Percentiles rank a stretch among this genome's conserved stretches.
Conservation (phyloP, 2,888 invertebrate species). For the Polylopha cassiicola region DNA sequence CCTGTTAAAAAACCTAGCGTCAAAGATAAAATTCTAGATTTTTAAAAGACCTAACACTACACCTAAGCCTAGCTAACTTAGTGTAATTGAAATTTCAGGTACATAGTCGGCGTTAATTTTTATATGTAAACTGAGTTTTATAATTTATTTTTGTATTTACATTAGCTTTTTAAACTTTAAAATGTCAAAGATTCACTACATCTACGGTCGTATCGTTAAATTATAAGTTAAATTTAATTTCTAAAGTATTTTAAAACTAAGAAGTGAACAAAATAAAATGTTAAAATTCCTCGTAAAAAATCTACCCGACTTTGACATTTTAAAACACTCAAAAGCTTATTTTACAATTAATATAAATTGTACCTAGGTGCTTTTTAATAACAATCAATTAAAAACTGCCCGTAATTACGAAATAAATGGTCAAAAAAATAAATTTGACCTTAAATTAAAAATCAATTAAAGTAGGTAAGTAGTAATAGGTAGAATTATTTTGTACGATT, state of each 20-base stretch:
- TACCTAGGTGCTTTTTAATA: constrained; percentile 62
- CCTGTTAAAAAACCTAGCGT: constrained; percentile 70
- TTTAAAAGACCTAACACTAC: constrained; percentile 61
- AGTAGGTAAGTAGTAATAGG: not conserved
- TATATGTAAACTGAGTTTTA: constrained; percentile 47
- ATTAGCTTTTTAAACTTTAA: constrained; percentile 36
- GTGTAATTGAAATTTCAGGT: constrained; percentile 75
- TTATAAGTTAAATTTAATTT: too few relatives aligned
- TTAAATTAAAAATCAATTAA: not conserved
- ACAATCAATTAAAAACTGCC: constrained; percentile 24
- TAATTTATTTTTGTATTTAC: constrained; percentile 50
- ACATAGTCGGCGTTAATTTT: constrained; percentile 66
- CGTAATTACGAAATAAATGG: too few relatives aligned
- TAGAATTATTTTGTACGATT: too few relatives aligned
- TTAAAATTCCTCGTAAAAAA: too few relatives aligned
- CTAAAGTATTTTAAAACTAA: too few relatives aligned
- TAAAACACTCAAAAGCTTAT: constrained; percentile 27
- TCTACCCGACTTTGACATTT: constrained; percentile 28
- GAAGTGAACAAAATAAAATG: too few relatives aligned
- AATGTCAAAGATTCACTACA: constrained; percentile 32
- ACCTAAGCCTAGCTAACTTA: constrained; percentile 65
- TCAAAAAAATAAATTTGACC: too few relatives aligned
- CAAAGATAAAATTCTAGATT: constrained; percentile 64
- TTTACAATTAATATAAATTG: constrained; percentile 49
- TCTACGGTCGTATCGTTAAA: too few relatives aligned